A percentile compares a stretch with the other conserved stretches of the same genome.
These are phyloP conservation scores for Mactra quadrangularis DNA, from an alignment of 1,140 invertebrate genomes.

Conservation along the genomic window DNA sequence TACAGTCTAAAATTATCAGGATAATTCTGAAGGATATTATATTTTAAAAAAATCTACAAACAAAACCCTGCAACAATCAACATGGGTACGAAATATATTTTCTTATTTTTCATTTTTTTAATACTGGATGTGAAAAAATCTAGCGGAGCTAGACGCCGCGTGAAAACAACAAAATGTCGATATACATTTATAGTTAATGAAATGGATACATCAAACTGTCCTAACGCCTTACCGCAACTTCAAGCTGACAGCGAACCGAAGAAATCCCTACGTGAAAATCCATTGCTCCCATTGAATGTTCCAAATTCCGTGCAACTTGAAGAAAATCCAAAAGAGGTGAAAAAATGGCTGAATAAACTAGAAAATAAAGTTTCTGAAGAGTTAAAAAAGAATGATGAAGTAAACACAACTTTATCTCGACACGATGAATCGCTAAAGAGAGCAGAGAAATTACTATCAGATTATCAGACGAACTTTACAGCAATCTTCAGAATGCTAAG, in stretches of 20 bases:
- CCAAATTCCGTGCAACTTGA: neutral
- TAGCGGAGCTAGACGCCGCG: no score
- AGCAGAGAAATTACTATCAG: conserved; percentile 65
- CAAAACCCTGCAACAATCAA: no score
- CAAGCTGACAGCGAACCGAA: conserved; percentile 25
- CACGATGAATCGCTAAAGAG: conserved; percentile 69
- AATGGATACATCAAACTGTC: conserved; percentile 74
- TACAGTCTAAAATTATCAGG: no score
- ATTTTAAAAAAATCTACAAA: no score
- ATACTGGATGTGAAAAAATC: no score
- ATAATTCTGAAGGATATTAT: no score
- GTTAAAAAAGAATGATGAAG: conserved; percentile 71
- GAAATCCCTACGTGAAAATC: conserved; percentile 4
- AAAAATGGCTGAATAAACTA: conserved; percentile 69
- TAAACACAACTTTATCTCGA: conserved; percentile 75
- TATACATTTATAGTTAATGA: conserved; percentile 80
- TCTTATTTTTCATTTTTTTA: no score
- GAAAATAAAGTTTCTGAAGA: conserved; percentile 74
- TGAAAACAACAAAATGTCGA: conserved; percentile 65
- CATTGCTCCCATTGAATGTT: conserved; percentile 6
- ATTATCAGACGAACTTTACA: conserved; percentile 75
- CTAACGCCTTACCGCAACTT: conserved; percentile 58
- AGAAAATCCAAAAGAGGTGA: conserved; percentile 20
- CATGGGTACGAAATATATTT: no score
- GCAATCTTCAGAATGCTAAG: conserved; percentile 75